Conservation (phyloP, 2,888 invertebrate genomes). For the Scaptomyza cyrtandrae region DNA sequence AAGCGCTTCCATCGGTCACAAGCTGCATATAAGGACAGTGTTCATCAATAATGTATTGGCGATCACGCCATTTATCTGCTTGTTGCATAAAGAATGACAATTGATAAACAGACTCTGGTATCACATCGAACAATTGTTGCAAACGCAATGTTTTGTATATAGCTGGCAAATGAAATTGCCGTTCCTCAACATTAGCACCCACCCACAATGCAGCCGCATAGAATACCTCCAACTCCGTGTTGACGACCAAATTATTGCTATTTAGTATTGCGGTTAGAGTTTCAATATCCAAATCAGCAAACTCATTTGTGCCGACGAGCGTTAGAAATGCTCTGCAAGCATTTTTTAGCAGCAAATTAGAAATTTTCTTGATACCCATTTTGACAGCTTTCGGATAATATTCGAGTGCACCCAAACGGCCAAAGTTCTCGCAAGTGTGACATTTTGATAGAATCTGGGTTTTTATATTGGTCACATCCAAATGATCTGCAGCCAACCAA, state of each 20-base stretch:
- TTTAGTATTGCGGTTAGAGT: background rate
- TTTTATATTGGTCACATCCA: background rate
- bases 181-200: background rate
- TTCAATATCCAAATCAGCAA: background rate
- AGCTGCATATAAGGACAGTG: background rate
- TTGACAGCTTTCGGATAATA: background rate
- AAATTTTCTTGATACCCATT: background rate
- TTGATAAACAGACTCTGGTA: background rate
- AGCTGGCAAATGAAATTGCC: background rate
- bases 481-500: background rate
- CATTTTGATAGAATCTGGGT: rapidly evolving
- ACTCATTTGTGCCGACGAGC: background rate
- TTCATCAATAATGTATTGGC: background rate
- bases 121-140: background rate
- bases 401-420: background rate
- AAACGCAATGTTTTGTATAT: background rate
- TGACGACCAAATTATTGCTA: background rate
- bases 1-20: rapidly evolving
- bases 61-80: rapidly evolving
- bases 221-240: background rate
- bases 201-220: background rate
- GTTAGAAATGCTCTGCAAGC: background rate
- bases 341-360: background rate
- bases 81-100: background rate
- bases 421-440: background rate